Evolutionary conservation across 2,113 vertebrate genomes (phyloP), one percentile per base, ranked within the genome.

Genomic region (Perognathus longimembris): DNA sequence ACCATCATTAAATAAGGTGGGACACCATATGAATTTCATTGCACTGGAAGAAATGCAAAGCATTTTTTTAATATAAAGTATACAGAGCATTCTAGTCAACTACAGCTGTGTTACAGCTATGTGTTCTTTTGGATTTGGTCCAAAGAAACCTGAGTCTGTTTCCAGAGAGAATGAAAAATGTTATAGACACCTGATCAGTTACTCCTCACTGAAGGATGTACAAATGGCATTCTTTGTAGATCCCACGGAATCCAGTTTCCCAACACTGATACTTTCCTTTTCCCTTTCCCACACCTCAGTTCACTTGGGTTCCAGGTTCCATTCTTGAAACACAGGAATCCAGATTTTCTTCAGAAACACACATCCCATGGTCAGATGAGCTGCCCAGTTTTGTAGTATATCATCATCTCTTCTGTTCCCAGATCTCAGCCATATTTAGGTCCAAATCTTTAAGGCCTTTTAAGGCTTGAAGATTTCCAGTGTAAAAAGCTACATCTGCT

Each of bases 351-450:
- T 93, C 94, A 96, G n/a, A 92, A 90, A 96, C 85, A 97, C 88
- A 85, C 40, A 75, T 96, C 82, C 84, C 91, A 78, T 90, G 93
- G 92, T 94, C 93, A 93, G 95, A 96, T 93, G 95, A 93, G 92
- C 79, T 90, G 81, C 17, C 88, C 63, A 83, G 92, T 96, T 95
- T 95, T 97, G 94, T 93, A 40, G 14, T 75, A 91, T 86, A 81
- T 91, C 90, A 98, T 99, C 99, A 99, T 99, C 99, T 99, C 98
- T 99, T 99, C 98, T 99, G 99, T 98, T 99, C 99, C 99, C 99
- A 99, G 96, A 99, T 99, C 96, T 99, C 99, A 0, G 98, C 98
- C 99, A 99, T 99, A 98, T 99, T 99, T 94, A 99, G 98, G 97
- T 99, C 99, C 90, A 99, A 97, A 64, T 96, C 96, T 97, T 99